Evolutionary conservation across 2,888 invertebrate species (phyloP), one percentile per base, ranked within the genome.

Genomic region (Leucozona laternaria): DNA sequence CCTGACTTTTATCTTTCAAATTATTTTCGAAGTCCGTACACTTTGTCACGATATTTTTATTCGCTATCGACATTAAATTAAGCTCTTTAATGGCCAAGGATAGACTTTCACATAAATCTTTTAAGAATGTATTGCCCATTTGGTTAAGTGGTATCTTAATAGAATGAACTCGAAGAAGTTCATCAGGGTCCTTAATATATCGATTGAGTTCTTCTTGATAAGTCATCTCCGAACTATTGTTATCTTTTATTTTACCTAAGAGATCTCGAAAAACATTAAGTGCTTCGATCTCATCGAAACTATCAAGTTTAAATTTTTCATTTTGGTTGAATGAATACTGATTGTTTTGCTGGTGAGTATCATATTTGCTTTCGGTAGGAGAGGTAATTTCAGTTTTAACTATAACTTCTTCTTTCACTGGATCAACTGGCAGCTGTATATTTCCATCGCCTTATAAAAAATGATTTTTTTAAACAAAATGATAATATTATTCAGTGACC

Each of bases 71-170:
- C 15, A 80, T 53, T 22, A 4, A 34, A 13, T 37, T 66, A 5
- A 84, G 28, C 10, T 84, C 80, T 15, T 79, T 71, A 3, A 80
- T 66, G 10, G 45, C 60, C 22, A 79, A 37, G 0, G 22, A 13
- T 20, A 84, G 48, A 50, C 75, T 79, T 50, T 84, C 82, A 37
- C 50, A 78, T 20, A 82, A 40, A 4, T 82, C 70, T 11, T 40
- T 55, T 10, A 68, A 15, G 25, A 68, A 75, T 17, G 11, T 22
- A 22, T 28, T 66, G 1, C 40, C 48, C 1, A 28, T 40, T 22
- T 75, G 40, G 6, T 15, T 15, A 5, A 22, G 22, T 28, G 37
- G 11, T 4, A 53, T 25, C 13, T 45, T 57, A 8, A 60, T 37
- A 5, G 25, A 58, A 15, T 68, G 82, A 22, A 45, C 50, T 17